These are phyloP conservation scores for Callaeas wilsoni DNA, from an alignment of 2,113 vertebrate species.

Conservation along the genomic window DNA sequence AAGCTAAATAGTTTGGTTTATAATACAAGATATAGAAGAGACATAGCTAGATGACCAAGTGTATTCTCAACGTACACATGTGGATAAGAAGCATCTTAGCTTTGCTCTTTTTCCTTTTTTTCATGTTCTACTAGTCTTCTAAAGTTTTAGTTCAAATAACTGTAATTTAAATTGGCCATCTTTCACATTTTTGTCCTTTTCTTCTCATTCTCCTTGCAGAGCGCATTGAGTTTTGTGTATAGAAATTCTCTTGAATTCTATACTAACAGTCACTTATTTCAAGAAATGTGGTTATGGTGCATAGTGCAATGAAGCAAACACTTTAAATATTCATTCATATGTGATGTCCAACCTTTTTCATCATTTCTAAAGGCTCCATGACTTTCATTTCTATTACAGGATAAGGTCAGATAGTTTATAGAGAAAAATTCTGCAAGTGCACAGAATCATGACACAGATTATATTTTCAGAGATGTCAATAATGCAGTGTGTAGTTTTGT, in stretches of 20 bases:
- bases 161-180: background rate
- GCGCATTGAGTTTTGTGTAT: background rate
- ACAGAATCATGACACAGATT: background rate
- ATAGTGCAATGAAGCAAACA: background rate
- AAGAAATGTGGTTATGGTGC: background rate
- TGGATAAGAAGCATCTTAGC: background rate
- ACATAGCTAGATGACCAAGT: background rate
- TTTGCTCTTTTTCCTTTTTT: background rate
- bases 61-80: accelerated
- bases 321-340: background rate
- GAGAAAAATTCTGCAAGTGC: background rate
- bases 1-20: background rate
- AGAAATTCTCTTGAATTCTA: background rate
- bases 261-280: background rate
- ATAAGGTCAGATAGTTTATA: background rate
- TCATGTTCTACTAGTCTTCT: background rate
- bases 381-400: background rate
- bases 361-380: background rate
- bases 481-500: background rate
- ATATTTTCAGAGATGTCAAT: background rate
- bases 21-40: background rate
- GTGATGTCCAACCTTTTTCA: background rate
- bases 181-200: background rate
- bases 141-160: background rate
- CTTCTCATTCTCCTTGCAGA: background rate